Percentiles rank a stretch among this genome's conserved stretches.
Evolutionary conservation across 2,113 vertebrate genomes (phyloP).

Genomic region (Phyllostomus discolor): DNA sequence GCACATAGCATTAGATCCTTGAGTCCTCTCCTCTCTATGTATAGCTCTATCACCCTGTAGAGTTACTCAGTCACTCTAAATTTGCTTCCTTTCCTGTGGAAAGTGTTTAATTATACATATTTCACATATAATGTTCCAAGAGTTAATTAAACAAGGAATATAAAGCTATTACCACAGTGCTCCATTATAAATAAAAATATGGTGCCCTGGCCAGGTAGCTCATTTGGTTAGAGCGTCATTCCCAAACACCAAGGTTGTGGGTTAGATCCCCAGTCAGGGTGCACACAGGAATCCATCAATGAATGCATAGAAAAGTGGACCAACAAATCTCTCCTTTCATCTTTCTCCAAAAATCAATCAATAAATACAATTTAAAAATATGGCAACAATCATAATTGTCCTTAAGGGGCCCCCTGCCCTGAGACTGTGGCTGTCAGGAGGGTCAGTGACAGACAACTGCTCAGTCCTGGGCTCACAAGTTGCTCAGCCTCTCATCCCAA

Average conservation of each 20-base stretch:
- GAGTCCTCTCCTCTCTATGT: not conserved
- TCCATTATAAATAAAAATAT: not conserved
- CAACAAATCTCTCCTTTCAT: no score
- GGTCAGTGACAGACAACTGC: not conserved
- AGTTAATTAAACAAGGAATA: not conserved
- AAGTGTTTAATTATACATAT: not conserved
- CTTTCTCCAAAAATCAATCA: no score
- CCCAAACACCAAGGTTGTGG: no score
- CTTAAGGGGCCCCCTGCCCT: not conserved
- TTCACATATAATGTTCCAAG: not conserved
- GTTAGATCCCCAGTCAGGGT: no score
- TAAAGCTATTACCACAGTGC: not conserved
- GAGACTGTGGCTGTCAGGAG: not conserved
- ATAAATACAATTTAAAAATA: no score
- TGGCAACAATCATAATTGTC: not conserved
- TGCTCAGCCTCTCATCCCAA: not conserved
- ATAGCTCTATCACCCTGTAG: not conserved
- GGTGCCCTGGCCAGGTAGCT: no score
- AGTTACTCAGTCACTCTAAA: not conserved
- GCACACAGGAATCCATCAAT: no score
- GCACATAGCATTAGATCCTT: not conserved
- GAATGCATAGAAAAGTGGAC: no score
- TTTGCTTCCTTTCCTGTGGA: not conserved
- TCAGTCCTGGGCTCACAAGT: not conserved
- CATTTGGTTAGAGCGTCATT: no score